A percentile compares a stretch with the other conserved stretches of the same genome.
Evolutionary conservation across 1,140 invertebrate species (phyloP).

Genomic region (Metaphire vulgaris): DNA sequence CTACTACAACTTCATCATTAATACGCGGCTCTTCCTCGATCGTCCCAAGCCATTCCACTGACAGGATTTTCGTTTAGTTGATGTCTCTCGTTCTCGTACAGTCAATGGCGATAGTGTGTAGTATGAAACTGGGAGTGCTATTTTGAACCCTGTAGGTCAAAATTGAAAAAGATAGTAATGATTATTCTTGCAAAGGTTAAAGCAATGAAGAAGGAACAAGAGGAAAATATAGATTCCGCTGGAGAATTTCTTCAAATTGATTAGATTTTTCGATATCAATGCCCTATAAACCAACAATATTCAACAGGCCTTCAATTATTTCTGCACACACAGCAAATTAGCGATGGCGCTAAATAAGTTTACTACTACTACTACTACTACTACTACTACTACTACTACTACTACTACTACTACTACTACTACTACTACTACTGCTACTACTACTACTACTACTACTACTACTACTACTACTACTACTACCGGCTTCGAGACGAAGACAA

Average conservation of each 20-base stretch:
- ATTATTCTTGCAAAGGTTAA: no score
- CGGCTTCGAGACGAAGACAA: not conserved
- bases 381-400: not conserved
- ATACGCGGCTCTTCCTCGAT: not conserved
- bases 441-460: not conserved
- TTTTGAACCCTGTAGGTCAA: no score
- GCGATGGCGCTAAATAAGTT: not conserved
- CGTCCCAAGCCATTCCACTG: not conserved
- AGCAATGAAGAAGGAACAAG: no score
- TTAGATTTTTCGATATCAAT: no score
- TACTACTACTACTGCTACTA: not conserved
- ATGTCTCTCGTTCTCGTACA: no score
- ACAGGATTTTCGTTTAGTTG: no score
- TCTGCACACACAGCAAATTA: not conserved
- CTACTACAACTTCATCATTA: no score
- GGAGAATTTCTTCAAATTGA: no score
- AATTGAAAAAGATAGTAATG: no score
- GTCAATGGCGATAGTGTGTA: not conserved
- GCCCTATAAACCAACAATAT: not conserved
- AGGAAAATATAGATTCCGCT: no score
- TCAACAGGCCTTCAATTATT: not conserved
- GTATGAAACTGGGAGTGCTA: not conserved
- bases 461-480: not conserved
- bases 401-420: not conserved
- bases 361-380: not conserved